Evolutionary conservation across 2,888 invertebrate species (phyloP).

Genomic region (Girardia tigrina): DNA sequence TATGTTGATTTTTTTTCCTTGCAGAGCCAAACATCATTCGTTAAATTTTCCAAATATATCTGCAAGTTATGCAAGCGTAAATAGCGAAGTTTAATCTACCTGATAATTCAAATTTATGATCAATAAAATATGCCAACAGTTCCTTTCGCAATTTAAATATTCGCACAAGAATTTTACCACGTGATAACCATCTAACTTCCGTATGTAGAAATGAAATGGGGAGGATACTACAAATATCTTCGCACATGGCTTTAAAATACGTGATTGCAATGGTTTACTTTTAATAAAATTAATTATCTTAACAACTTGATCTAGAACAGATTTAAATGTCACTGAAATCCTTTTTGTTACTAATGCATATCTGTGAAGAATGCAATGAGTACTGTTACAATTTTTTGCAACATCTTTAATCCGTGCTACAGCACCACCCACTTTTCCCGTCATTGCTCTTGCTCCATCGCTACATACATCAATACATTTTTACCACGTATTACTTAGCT

Average conservation of each 20-base stretch:
- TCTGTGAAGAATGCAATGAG: neutral
- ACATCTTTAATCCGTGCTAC: neutral
- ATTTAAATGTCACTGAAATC: neutral
- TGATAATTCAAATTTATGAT: too few relatives aligned
- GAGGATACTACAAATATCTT: neutral
- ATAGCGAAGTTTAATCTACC: too few relatives aligned
- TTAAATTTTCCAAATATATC: too few relatives aligned
- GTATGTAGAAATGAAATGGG: neutral
- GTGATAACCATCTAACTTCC: too few relatives aligned
- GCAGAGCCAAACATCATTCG: too few relatives aligned
- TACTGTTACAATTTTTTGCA: neutral
- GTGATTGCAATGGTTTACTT: neutral
- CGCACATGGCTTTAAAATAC: neutral
- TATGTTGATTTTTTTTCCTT: too few relatives aligned
- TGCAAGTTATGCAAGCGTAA: too few relatives aligned
- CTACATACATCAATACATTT: neutral
- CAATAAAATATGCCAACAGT: too few relatives aligned
- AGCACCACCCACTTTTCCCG: slow-evolving; percentile 4
- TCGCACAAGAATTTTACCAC: too few relatives aligned
- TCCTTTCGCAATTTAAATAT: too few relatives aligned
- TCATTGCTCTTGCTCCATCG: neutral
- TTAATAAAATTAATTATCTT: neutral
- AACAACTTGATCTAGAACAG: neutral
- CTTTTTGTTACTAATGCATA: neutral
- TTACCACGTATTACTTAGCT: too few relatives aligned